Percentiles rank a stretch among this genome's conserved stretches.
Conservation (phyloP, 2,113 vertebrate genomes). For the Malurus alboscapulatus region DNA sequence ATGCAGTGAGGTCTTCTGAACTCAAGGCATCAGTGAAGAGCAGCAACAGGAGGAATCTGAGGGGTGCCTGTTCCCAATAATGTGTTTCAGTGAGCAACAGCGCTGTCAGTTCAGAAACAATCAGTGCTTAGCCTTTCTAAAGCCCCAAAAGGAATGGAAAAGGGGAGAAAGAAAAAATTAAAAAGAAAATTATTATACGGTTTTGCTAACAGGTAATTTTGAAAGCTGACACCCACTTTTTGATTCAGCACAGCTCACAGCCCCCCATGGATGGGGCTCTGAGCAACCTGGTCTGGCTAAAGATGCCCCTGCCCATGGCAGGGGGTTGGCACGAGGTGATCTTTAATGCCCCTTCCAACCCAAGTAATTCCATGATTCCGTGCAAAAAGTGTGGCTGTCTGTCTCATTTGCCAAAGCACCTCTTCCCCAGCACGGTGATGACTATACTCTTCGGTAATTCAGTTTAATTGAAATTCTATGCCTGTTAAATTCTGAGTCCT, state of each 20-base stretch:
- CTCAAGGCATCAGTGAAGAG: not conserved
- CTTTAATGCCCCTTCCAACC: not conserved
- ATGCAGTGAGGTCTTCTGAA: not conserved
- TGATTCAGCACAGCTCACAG: conserved; percentile 13
- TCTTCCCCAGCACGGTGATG: conserved; percentile 27
- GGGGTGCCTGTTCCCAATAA: rapidly evolving
- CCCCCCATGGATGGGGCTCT: not conserved
- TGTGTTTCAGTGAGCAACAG: not conserved
- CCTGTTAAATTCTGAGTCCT: conserved; percentile 71
- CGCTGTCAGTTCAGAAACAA: not conserved
- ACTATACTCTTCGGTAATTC: conserved; percentile 65
- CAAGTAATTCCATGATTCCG: not conserved
- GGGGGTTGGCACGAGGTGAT: rapidly evolving
- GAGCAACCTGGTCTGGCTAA: not conserved
- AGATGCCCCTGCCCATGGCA: not conserved
- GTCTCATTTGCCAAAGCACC: conserved; percentile 56
- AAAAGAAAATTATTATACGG: not conserved
- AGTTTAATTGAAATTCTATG: conserved; percentile 75
- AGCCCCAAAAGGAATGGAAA: not conserved
- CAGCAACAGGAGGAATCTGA: not conserved
- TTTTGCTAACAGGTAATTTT: conserved; percentile 39
- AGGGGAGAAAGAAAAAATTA: not conserved
- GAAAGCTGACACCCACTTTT: conserved; percentile 8
- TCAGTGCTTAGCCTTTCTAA: not conserved
- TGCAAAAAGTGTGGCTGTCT: not conserved